Evolutionary conservation across 1,140 invertebrate species (phyloP), one percentile per base, ranked within the genome.

Genomic region (Aphis gossypii): DNA sequence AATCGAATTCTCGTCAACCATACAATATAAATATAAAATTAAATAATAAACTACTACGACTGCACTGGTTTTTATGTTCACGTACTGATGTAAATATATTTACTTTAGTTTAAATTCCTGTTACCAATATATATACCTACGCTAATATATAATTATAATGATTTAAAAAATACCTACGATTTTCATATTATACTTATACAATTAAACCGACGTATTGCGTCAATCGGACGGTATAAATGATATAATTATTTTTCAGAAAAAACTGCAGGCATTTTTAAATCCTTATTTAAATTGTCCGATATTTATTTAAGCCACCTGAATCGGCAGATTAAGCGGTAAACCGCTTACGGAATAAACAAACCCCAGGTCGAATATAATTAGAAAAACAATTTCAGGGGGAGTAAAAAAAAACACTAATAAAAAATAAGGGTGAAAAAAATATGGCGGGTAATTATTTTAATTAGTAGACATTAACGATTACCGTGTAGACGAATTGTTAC

Each of bases 291-390:
- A 89, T 56, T 56, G 48, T 35, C 35, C 88, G 25, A 54, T 89
- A 89, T 89, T 54, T 89, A 89, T 89, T 56, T 89, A 89, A 89
- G 51, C 35, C 51, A 25, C 38, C 48, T 38, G 35, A 89, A 89
- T 89, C 35, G 48, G 88, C n/a, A 35, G 48, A 89, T 56, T 56
- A 56, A 25, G 54, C 25, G 89, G 54, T 90, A 90, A 90, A 90
- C 89, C 89, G 89, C 54, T 90, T 68, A 68, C 6, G 38, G 44
- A 68, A 90, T 90, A 60, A 68, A 90, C 89, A 90, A 90, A 90
- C 38, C 38, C 25, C 38, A 20, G 54, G 25, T 41, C n/a, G 38
- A 68, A 68, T n/a, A 35, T 56, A 90, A 68, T 90, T 90, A 90
- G 56, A 90, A 90, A 90, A 90, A 56, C 56, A 9, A 56, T 90